Conservation (phyloP, 2,888 invertebrate genomes). For the Aproaerema taeniolella region DNA sequence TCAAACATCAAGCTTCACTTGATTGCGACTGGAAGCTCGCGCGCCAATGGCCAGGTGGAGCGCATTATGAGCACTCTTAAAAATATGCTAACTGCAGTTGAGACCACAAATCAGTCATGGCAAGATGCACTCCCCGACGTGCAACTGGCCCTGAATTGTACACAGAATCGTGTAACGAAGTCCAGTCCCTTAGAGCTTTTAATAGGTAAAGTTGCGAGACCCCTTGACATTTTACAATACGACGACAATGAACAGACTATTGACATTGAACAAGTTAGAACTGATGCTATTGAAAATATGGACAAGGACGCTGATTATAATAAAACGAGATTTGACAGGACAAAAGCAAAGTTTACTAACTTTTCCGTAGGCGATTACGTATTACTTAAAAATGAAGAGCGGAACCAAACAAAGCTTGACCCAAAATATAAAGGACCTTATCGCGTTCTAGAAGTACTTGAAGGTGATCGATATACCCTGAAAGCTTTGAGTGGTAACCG, state of each 20-base stretch:
- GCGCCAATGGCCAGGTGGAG: constrained; percentile 22
- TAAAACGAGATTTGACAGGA: constrained; percentile 17
- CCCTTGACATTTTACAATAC: constrained; percentile 5
- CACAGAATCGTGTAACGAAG: constrained; percentile 12
- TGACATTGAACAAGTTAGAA: constrained; percentile 3
- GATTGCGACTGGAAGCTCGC: constrained; percentile 17
- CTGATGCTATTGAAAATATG: neutral
- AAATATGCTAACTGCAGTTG: constrained; percentile 20
- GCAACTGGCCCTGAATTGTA: constrained; percentile 22
- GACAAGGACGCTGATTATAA: constrained; percentile 13
- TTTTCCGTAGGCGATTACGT: constrained; percentile 23
- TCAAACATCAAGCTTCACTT: constrained; percentile 17
- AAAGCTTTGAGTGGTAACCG: constrained; percentile 16
- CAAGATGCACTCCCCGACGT: constrained; percentile 21
- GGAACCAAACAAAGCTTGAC: constrained; percentile 24
- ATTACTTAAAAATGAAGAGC: constrained; percentile 19
- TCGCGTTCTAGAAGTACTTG: constrained; percentile 17
- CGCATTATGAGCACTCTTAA: constrained; percentile 21
- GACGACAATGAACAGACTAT: constrained; percentile 8
- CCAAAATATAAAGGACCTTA: constrained; percentile 23
- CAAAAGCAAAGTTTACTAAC: constrained; percentile 13
- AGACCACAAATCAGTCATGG: constrained; percentile 20
- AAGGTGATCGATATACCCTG: constrained; percentile 20
- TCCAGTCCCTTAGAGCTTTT: constrained; percentile 15
- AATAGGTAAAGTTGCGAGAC: constrained; percentile 16